Conservation (phyloP, 2,113 vertebrate genomes). For the Murina feae region DNA sequence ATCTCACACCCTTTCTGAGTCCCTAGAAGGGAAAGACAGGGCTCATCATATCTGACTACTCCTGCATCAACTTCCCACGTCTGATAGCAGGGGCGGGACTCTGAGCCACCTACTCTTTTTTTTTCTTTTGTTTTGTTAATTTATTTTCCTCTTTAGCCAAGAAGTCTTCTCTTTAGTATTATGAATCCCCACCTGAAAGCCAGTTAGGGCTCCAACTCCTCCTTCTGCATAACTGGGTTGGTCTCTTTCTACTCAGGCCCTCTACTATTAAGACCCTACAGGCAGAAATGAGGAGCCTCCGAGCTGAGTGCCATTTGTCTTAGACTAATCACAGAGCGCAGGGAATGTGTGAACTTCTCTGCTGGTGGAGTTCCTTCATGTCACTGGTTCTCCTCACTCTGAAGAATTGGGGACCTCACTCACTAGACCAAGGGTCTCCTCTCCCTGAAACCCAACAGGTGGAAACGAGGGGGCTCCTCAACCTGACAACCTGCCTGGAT, state of each 20-base stretch:
- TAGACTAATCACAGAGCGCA: not conserved
- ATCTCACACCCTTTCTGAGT: not conserved
- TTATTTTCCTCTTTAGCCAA: too few species aligned
- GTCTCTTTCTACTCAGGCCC: not conserved
- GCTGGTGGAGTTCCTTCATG: not conserved
- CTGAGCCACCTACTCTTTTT: not conserved
- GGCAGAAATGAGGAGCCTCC: not conserved
- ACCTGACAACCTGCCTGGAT: not conserved
- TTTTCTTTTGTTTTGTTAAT: too few species aligned
- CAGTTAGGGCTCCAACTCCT: not conserved
- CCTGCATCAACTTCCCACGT: not conserved
- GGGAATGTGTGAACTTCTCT: not conserved
- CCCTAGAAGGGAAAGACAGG: not conserved
- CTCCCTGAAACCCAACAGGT: not conserved
- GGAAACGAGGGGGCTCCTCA: not conserved
- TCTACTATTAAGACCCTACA: not conserved
- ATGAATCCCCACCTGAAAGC: not conserved
- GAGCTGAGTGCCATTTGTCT: accelerated
- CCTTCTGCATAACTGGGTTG: not conserved
- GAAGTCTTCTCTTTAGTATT: not conserved
- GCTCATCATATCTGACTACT: accelerated
- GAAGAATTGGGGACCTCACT: not conserved
- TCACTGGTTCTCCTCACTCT: not conserved
- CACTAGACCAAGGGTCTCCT: not conserved
- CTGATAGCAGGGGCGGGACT: not conserved